Evolutionary conservation across 2,113 vertebrate genomes (phyloP), one percentile per base, ranked within the genome.

Genomic region (Coregonus clupeaformis): DNA sequence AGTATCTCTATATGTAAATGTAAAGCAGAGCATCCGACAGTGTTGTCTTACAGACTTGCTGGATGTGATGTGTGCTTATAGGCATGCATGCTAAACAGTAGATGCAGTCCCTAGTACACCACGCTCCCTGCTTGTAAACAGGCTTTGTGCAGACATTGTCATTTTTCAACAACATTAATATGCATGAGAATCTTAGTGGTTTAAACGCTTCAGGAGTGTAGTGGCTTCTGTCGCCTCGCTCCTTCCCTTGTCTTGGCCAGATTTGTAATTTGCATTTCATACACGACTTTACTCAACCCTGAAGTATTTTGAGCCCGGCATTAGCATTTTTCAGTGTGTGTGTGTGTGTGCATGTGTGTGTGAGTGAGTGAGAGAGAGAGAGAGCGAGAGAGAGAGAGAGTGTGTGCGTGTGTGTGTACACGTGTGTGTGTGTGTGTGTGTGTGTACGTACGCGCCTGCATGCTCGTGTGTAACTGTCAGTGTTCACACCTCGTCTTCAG

Each of bases 81-180:
- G 89, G 36, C 9, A 12, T 86, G 86, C 86, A 89, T 87, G 79
- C 83, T 87, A 88, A 90, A 83, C 80, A 76, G 89, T 81, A 89
- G 86, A 86, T 89, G 59, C 59, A 84, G 87, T 84, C 88, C 88
- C 83, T 81, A 85, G 89, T 87, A 86, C 86, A 87, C 72, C 80
- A 88, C 87, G 82, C 76, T 72, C 81, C 80, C 83, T 32, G 29
- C 81, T 85, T 89, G 90, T 91, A 92, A 93, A 93, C 92, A 93
- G 89, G 90, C 89, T 90, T 87, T 87, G 89, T 90, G 88, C 89
- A 86, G 89, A 79, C 88, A 91, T 92, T 93, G 91, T 93, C 91
- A 90, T 91, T 89, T 92, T 86, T 76, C 72, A 74, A 77, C 52
- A 18, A 52, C 92, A 93, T 93, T 92, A 93, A 92, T 93, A 93